Conservation (phyloP, 2,113 vertebrate genomes). For the Tonatia bakeri region DNA sequence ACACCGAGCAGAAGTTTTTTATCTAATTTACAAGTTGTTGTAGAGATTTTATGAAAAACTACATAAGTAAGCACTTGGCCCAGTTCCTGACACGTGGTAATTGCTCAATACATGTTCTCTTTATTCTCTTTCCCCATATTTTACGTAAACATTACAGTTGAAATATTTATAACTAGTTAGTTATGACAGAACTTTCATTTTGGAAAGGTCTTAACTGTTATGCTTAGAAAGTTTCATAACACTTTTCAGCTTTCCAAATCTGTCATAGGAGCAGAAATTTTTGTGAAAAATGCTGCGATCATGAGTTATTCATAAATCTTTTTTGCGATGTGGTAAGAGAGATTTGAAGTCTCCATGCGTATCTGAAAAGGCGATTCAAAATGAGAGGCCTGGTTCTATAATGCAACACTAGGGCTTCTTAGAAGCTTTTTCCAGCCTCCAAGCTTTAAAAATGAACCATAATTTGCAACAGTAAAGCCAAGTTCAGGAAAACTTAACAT, state of each 20-base stretch:
- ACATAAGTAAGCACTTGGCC: not conserved
- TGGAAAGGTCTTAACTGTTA: constrained; percentile 1
- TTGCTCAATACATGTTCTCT: constrained; percentile 1
- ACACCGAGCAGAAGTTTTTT: not conserved
- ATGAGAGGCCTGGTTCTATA: constrained; percentile 46
- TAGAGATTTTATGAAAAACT: not conserved
- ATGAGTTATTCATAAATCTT: constrained; percentile 58
- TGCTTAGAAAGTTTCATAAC: constrained; percentile 36
- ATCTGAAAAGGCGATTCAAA: constrained; percentile 38
- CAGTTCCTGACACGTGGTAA: not conserved
- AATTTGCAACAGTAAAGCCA: constrained; percentile 59
- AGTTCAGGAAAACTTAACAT: constrained; percentile 57
- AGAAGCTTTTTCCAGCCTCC: constrained; percentile 34
- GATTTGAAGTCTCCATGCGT: constrained; percentile 24
- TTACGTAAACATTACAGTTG: not conserved
- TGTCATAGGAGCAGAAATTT: constrained; percentile 24
- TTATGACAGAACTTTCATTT: constrained; percentile 31
- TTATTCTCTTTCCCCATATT: not conserved
- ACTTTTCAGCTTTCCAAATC: constrained; percentile 17
- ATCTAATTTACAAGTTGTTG: not conserved
- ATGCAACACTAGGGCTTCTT: not conserved
- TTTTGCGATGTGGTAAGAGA: not conserved
- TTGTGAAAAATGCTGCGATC: constrained; percentile 21
- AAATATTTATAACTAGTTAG: constrained; percentile 22
- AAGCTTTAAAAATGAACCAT: constrained; percentile 56